A percentile compares a stretch with the other conserved stretches of the same genome.
phyloP scores from a whole-genome alignment of 2,113 vertebrate genomes.

The Lagopus leucura region DNA sequence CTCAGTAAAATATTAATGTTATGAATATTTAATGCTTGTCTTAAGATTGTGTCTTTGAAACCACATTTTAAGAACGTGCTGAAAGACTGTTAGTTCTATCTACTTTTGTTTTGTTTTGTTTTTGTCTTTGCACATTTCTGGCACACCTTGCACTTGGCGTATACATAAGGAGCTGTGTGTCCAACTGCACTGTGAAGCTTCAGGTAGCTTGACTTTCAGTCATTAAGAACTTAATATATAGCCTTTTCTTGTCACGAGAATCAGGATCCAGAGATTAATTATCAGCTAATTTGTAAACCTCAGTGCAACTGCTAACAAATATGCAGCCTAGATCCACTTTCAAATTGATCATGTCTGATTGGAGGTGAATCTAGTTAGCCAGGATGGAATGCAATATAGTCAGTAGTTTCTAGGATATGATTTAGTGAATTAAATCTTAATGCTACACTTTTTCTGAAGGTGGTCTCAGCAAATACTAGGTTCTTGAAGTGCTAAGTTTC shows the following conservation, averaged over 20 bases:
- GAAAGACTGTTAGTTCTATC: neutral
- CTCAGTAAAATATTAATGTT: neutral
- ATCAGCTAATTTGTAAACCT: neutral
- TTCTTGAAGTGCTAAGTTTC: neutral
- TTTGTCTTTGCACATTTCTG: neutral
- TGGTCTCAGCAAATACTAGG: neutral
- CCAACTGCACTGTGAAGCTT: neutral
- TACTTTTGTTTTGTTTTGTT: neutral
- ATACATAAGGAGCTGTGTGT: neutral
- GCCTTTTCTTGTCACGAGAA: neutral
- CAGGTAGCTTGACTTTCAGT: neutral
- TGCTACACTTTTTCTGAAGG: neutral
- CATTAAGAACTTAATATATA: neutral
- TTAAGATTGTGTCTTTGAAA: neutral
- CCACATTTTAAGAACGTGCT: neutral
- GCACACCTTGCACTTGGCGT: neutral
- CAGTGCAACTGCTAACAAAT: neutral
- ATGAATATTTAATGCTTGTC: neutral
- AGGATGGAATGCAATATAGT: neutral
- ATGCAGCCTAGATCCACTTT: neutral
- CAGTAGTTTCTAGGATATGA: accelerated
- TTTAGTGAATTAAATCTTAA: neutral
- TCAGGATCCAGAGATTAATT: neutral
- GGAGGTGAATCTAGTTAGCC: neutral
- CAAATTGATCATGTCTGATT: neutral